phyloP scores from a whole-genome alignment of 1,140 invertebrate species.

The Batillaria attramentaria region DNA sequence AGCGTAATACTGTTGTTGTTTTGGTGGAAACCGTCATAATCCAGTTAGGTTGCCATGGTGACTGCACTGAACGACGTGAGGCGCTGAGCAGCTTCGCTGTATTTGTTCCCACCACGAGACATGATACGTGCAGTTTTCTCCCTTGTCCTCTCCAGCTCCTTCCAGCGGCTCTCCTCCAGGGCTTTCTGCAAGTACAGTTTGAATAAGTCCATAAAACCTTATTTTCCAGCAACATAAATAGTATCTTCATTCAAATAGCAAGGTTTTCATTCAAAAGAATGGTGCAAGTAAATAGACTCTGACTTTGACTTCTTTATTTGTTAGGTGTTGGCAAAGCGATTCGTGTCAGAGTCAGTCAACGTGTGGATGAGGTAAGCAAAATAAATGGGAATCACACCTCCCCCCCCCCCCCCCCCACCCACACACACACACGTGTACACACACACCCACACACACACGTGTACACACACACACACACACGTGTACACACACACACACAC shows the following conservation, averaged over 20 bases:
- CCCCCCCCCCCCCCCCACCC: no score
- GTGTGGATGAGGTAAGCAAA: no score
- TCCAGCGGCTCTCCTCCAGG: slow-evolving; percentile 64
- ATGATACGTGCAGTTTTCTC: slow-evolving; percentile 61
- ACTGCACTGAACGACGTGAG: slow-evolving; percentile 16
- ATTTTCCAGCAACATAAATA: background rate
- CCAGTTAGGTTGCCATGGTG: slow-evolving; percentile 19
- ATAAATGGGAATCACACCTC: no score
- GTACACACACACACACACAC: no score
- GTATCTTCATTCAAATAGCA: background rate
- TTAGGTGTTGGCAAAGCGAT: no score
- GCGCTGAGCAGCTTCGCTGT: slow-evolving; percentile 20
- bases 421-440: no score
- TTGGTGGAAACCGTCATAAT: no score
- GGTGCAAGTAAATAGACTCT: background rate
- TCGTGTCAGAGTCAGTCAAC: no score
- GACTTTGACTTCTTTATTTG: no score
- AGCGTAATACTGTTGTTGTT: no score
- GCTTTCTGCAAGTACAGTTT: slow-evolving; percentile 58
- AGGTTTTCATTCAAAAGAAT: background rate
- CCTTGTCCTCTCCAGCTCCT: slow-evolving; percentile 62
- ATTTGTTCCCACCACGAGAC: slow-evolving; percentile 2
- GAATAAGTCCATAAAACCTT: background rate
- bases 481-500: no score
- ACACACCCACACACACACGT: no score